Base-by-base conservation (phyloP, 1,140 invertebrate genomes). In the Zaprionus ghesquierei region DNA sequence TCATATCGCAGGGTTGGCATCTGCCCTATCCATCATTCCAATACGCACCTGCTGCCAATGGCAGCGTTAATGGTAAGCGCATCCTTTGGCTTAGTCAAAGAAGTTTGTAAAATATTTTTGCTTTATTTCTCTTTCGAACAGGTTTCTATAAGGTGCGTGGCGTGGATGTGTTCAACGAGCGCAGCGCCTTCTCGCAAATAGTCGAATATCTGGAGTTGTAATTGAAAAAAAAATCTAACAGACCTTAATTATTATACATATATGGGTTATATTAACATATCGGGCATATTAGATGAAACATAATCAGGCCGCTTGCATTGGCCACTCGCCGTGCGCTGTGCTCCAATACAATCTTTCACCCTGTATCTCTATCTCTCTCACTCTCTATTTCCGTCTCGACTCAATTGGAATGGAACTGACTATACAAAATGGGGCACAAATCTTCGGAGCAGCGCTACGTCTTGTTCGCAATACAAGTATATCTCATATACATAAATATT, bases 21-120 rank as follows among this genome's bases (percentile, higher is more conserved):
- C 69, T 92, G 46, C 91, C 91, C 0, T 91, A 81, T 80, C 76
- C 90, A n/a, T 91, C 84, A 18, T 92, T 90, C 76, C 91, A 92
- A 10, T 92, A 79, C 49, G 84, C 87, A 0, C 62, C 71, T 0
- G 60, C 72, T 1, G 15, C 50, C 1, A 51, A 50, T 61, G 74
- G 72, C 56, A 79, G 79, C 15, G 82, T 87, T 1, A 87, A 87
- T 54, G 90, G 90, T 92, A 33, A 68, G 73, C 61, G 33, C 13
- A 29, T 10, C 1, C 6, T 33, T 13, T 31, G 1, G 3, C 38
- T 15, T 15, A 41, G n/a, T 41, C n/a, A 15, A 15, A 6, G 13
- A 33, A 13, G 9, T 56, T 15, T 22, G 3, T 10, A 46, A 46
- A 31, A n/a, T 13, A 10, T 44, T 46, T 46, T 18, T 53, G 18